Evolutionary conservation across 1,140 invertebrate species (phyloP), one percentile per base, ranked within the genome.

Genomic region (Conopomorpha cramerella): DNA sequence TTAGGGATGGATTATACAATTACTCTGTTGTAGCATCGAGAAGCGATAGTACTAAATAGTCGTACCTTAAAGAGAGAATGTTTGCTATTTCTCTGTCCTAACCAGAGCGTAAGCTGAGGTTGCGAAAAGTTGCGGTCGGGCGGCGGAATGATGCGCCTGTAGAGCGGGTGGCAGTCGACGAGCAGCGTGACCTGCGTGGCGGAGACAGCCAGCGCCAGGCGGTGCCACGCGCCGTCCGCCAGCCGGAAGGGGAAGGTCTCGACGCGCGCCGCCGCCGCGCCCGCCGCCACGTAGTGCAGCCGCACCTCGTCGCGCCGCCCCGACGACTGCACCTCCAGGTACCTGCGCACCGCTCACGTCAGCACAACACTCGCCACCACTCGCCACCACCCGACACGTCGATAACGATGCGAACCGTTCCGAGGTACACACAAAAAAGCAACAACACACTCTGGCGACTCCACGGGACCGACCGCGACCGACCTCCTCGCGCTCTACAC

Each of bases 241-340:
- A 95, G 79, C 47, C 85, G 82, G 76, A 89, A 92, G 47, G 87
- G 88, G 81, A 95, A 95, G 63, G 88, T 87, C 81, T 94, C 92
- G 39, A 90, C 85, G 55, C 87, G 85, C 45, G 89, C 82, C 34
- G 71, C 80, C 45, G 83, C 82, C 45, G 78, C 66, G 46, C 82
- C 79, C 36, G 79, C 79, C 41, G 82, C 82, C 53, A 86, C 83
- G 58, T 89, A 89, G 68, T 89, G 85, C 57, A 90, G 77, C 47
- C 88, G 82, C 78, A 95, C 82, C 71, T 94, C 91, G 72, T 93
- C 87, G 52, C 87, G 87, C 13, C 90, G 82, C 36, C 91, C 92
- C 73, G 90, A 93, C 55, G 91, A 93, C 79, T 95, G 91, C 58
- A 94, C 80, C 81, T 95, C 92, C 78, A 94, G 81, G 79, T 91